Percentiles rank a stretch among this genome's conserved stretches.
These are phyloP conservation scores for Burhinus oedicnemus DNA, from an alignment of 2,113 vertebrate species.

Conservation along the genomic window DNA sequence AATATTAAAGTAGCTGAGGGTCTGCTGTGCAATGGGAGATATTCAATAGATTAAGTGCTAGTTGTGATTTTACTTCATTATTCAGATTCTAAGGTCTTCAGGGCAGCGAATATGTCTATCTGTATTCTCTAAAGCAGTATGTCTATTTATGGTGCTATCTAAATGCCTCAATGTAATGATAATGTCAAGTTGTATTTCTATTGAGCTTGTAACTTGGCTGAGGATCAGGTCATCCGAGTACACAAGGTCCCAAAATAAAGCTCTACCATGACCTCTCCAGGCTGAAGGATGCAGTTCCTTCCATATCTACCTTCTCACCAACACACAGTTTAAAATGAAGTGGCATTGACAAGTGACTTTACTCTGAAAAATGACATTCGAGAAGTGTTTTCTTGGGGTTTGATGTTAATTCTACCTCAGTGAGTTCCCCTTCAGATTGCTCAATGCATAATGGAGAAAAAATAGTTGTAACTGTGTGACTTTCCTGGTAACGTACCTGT, in stretches of 20 bases:
- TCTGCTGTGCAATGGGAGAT: neutral
- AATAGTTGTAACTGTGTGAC: neutral
- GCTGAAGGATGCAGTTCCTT: slow-evolving; percentile 26
- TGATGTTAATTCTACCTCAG: neutral
- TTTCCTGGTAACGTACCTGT: neutral
- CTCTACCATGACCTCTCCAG: slow-evolving; percentile 56
- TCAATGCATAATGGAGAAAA: neutral
- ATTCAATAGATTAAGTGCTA: neutral
- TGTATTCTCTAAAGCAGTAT: neutral
- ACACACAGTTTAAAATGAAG: neutral
- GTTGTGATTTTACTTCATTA: slow-evolving; percentile 9
- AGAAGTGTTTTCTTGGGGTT: neutral
- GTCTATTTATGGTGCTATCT: neutral
- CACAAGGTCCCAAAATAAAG: slow-evolving; percentile 6
- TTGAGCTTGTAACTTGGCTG: neutral
- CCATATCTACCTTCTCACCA: neutral
- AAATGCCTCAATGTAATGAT: neutral
- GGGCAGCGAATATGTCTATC: neutral
- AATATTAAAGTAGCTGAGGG: neutral
- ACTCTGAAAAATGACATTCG: neutral
- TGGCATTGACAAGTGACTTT: neutral
- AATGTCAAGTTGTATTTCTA: neutral
- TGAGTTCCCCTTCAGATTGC: neutral
- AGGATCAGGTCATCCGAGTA: neutral
- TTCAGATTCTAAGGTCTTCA: neutral